These are phyloP conservation scores for Echinops telfairi DNA, from an alignment of 2,113 vertebrate species.

Conservation along the genomic window DNA sequence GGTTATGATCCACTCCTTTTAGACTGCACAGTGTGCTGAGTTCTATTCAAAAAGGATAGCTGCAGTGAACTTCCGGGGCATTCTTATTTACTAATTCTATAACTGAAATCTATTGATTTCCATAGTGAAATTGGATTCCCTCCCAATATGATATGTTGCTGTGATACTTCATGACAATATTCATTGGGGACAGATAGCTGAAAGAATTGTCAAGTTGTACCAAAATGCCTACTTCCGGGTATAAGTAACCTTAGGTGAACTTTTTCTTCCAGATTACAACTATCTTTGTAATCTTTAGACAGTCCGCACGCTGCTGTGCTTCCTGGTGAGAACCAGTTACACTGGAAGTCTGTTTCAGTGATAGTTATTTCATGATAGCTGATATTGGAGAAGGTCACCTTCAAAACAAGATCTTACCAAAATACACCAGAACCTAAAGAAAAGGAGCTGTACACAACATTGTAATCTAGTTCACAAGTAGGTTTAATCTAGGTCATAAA, in stretches of 20 bases:
- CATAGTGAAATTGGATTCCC: neutral
- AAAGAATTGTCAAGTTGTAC: conserved; percentile 34
- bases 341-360: conserved; percentile 16
- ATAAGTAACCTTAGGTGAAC: conserved; percentile 45
- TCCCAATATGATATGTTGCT: conserved; percentile 23
- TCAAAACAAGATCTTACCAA: conserved; percentile 67
- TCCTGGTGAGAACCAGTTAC: conserved; percentile 40
- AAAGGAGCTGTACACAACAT: neutral
- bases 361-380: conserved; percentile 67
- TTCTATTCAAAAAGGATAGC: neutral
- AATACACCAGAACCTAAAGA: conserved; percentile 16
- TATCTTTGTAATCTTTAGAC: conserved; percentile 47
- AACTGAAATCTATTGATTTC: conserved; percentile 54
- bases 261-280: conserved; percentile 42
- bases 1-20: conserved; percentile 16
- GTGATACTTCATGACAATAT: conserved; percentile 56
- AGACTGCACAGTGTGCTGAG: conserved; percentile 1
- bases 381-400: conserved; percentile 64
- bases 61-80: neutral
- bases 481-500: conserved; percentile 15
- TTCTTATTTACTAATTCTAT: conserved; percentile 65
- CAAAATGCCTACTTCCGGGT: conserved; percentile 63
- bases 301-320: neutral
- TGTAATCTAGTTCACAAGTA: neutral
- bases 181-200: conserved; percentile 13